Evolutionary conservation across 2,113 vertebrate genomes (phyloP).

Genomic region (Mystacornis crossleyi): DNA sequence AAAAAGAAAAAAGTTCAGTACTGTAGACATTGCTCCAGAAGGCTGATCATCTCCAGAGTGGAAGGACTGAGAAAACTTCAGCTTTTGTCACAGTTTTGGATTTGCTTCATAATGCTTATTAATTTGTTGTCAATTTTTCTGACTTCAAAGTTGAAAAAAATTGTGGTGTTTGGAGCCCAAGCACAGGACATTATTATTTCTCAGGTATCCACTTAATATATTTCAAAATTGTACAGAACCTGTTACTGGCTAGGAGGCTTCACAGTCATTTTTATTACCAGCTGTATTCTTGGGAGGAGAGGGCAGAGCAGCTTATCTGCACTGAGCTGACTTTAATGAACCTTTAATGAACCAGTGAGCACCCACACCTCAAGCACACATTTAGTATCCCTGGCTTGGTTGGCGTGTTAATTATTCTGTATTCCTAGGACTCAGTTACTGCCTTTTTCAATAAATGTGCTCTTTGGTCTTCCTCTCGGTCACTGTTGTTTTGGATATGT

Average conservation of each 20-base stretch:
- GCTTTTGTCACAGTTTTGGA: neutral
- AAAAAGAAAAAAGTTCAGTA: neutral
- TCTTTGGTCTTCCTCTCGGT: neutral
- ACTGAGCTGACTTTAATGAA: neutral
- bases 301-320: neutral
- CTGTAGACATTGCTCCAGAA: neutral
- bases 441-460: neutral
- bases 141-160: neutral
- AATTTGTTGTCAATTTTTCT: neutral
- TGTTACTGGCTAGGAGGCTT: neutral
- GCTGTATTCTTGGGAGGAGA: neutral
- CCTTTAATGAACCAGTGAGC: neutral
- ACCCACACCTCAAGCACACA: neutral
- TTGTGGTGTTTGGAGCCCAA: neutral
- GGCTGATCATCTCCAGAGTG: neutral
- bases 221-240: neutral
- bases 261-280: neutral
- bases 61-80: neutral
- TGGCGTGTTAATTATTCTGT: neutral
- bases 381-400: neutral
- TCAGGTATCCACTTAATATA: neutral
- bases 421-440: neutral
- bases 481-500: neutral
- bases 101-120: neutral
- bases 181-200: neutral